Evolutionary conservation across 2,113 vertebrate species (phyloP).

Genomic region (Calidris pugnax): DNA sequence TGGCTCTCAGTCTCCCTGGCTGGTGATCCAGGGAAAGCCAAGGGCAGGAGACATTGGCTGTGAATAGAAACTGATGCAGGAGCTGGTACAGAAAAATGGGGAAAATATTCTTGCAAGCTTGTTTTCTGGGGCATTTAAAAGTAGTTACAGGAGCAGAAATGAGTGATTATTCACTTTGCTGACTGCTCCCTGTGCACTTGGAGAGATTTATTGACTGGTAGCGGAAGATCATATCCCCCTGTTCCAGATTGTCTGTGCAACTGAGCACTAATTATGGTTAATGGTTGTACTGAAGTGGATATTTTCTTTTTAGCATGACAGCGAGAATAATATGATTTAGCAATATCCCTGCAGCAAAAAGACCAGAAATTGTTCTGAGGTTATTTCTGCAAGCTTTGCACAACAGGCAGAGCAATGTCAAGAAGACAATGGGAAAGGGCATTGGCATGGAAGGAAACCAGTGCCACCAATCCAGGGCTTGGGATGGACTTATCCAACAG

Average conservation of each 20-base stretch:
- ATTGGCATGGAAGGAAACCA: background rate
- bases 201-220: slow-evolving; percentile 40
- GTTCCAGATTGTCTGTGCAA: background rate
- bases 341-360: background rate
- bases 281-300: slow-evolving; percentile 33
- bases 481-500: background rate
- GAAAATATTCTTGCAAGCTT: background rate
- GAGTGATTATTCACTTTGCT: slow-evolving; percentile 18
- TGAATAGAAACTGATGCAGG: background rate
- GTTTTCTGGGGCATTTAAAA: background rate
- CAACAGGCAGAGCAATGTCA: background rate
- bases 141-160: background rate
- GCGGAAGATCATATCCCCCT: slow-evolving; percentile 5
- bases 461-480: background rate
- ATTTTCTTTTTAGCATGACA: slow-evolving; percentile 7
- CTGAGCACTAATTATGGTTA: slow-evolving; percentile 46
- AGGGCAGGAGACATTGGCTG: background rate
- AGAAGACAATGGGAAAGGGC: background rate
- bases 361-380: background rate
- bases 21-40: background rate
- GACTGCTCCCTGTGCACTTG: background rate
- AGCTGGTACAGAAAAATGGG: background rate
- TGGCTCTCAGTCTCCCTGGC: background rate
- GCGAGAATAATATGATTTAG: slow-evolving; percentile 49
- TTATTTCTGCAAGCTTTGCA: slow-evolving; percentile 25